Evolutionary conservation across 2,797 vertebrate species (phyloP).

Genomic region (Leuciscus waleckii): DNA sequence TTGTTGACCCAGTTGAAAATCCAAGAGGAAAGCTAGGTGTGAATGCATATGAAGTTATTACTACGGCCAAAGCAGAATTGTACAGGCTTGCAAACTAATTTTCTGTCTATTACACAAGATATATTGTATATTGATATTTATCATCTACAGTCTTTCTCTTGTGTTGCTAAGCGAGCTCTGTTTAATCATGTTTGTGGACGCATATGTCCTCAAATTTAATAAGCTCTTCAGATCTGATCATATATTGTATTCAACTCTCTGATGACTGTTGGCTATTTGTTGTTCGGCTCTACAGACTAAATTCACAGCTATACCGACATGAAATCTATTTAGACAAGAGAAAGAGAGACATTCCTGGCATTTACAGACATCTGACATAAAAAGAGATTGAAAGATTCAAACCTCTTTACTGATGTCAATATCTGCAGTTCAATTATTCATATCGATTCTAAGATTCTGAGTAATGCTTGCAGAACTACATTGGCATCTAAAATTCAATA

Average conservation of each 20-base stretch:
- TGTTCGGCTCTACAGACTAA: not conserved
- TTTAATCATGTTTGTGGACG: conserved; percentile 22
- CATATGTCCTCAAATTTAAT: conserved; percentile 44
- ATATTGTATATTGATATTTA: conserved; percentile 51
- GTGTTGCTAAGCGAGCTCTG: conserved; percentile 4
- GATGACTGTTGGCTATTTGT: conserved; percentile 7
- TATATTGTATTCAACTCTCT: conserved; percentile 56
- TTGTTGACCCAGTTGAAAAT: conserved; percentile 22
- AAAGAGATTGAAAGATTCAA: conserved; percentile 27
- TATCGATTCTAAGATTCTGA: not conserved
- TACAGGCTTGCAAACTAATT: conserved; percentile 36
- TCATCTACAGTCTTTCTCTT: conserved; percentile 14
- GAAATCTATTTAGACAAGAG: not conserved
- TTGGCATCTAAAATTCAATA: conserved; percentile 14
- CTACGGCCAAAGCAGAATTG: not conserved
- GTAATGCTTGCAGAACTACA: not conserved
- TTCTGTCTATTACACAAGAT: conserved; percentile 55
- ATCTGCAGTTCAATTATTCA: conserved; percentile 17
- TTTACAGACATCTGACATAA: conserved; percentile 2
- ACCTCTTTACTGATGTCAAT: not conserved
- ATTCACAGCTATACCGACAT: not conserved
- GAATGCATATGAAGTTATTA: conserved; percentile 1
- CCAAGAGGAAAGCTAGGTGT: not conserved
- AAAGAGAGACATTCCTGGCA: not conserved
- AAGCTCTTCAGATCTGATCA: conserved; percentile 42